These are phyloP conservation scores for Notolepis coatsorum DNA, from an alignment of 2,797 vertebrate species.

Conservation along the genomic window DNA sequence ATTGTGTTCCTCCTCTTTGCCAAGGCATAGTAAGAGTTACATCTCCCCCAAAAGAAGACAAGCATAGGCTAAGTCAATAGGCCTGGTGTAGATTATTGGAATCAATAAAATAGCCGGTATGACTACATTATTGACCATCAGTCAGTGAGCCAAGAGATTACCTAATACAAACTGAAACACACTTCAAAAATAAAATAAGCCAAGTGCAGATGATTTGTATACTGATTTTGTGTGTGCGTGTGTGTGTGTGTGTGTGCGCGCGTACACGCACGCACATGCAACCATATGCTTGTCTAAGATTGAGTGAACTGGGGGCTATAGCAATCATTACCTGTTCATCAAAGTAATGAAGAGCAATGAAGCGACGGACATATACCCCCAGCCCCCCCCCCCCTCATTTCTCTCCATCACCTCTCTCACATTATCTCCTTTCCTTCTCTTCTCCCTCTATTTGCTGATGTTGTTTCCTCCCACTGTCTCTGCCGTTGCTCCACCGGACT, in stretches of 20 bases:
- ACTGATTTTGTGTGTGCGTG: not conserved
- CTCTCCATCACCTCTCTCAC: not conserved
- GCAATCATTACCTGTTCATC: not conserved
- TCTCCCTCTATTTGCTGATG: slow-evolving; percentile 2
- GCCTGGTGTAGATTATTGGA: not conserved
- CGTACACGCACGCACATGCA: not conserved
- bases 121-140: too few relatives aligned
- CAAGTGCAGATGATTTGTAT: not conserved
- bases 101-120: too few relatives aligned
- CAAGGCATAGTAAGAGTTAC: slow-evolving; percentile 18
- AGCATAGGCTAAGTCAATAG: not conserved
- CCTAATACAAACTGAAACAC: too few relatives aligned
- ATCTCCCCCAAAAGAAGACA: not conserved
- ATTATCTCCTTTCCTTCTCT: not conserved
- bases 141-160: too few relatives aligned
- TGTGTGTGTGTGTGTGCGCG: not conserved
- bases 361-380: slow-evolving; percentile 14
- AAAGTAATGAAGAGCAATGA: not conserved
- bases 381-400: not conserved
- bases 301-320: not conserved
- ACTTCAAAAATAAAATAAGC: not conserved
- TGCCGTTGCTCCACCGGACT: slow-evolving; percentile 64
- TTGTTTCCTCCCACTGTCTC: slow-evolving; percentile 16
- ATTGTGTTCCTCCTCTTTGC: slow-evolving; percentile 2
- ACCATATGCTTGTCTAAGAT: not conserved